Base-by-base conservation (phyloP, 2,888 invertebrate species). In the Antheraea assamensis region DNA sequence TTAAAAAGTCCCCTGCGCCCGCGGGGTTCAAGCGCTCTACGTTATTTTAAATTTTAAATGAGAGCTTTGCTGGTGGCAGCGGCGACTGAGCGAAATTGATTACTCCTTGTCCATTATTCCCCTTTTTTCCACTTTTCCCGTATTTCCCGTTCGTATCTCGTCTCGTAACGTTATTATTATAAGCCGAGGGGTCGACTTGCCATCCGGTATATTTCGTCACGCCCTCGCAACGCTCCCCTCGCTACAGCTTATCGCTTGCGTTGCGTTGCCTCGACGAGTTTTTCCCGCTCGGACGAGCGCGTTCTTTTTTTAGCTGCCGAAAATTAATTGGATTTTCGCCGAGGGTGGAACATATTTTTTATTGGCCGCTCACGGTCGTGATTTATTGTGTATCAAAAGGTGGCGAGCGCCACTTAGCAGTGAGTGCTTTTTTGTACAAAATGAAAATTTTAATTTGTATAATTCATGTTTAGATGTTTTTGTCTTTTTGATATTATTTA, bases 271-370 rank as follows among this genome's bases (percentile, higher is more conserved):
- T 79, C 75, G 80, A 82, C 83, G 82, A 90, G 90, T 90, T 92
- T 92, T 92, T 90, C 89, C 90, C 91, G 90, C 90, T 91, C 88
- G 90, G 90, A 87, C 87, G 90, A 83, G 88, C 89, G 85, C 88
- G 90, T 88, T 91, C 91, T 91, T 94, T 93, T 90, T 94, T 93
- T 92, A 90, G 89, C 90, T 88, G 88, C 90, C 92, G 92, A 93
- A 94, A 94, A 94, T 94, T 94, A 94, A 94, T 94, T 94, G 94
- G 93, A 93, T 94, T 93, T 94, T 92, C 93, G 91, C 91, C 90
- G 94, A 92, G 94, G 94, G 93, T 92, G 92, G 90, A 93, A 93
- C 93, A 93, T 92, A 93, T 94, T 93, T 93, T 94, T 93, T 94
- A 93, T 93, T 93, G 91, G 92, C 91, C 92, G 92, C 91, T 92